Evolutionary conservation across 2,888 invertebrate genomes (phyloP).

Genomic region (Platycheirus rosarum): DNA sequence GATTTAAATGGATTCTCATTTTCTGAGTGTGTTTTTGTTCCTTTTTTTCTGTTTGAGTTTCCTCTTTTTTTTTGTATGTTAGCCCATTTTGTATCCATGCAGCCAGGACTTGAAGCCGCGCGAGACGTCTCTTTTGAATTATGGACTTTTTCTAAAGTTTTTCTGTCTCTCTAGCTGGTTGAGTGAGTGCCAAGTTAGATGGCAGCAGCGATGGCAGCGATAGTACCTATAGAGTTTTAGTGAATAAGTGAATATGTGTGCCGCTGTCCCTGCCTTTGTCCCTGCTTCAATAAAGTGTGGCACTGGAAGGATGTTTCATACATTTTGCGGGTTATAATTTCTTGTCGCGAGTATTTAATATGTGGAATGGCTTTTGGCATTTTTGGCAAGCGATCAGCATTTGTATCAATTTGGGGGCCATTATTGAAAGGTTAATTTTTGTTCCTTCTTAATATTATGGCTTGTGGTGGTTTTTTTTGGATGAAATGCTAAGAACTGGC

Average conservation of each 20-base stretch:
- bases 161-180: conserved; percentile 36
- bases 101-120: conserved; percentile 7
- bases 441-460: conserved; percentile 46
- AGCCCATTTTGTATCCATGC: not conserved
- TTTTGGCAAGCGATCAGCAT: conserved; percentile 70
- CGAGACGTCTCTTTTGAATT: conserved; percentile 60
- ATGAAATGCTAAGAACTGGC: not conserved
- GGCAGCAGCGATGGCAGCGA: conserved; percentile 54
- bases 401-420: conserved; percentile 73
- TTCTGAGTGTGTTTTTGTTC: conserved; percentile 21
- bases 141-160: conserved; percentile 68
- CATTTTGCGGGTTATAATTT: conserved; percentile 67
- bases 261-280: too few species aligned
- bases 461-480: not conserved
- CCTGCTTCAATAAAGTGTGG: conserved; percentile 33
- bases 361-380: conserved; percentile 73
- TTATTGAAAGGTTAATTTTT: conserved; percentile 74
- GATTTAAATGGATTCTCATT: conserved; percentile 65
- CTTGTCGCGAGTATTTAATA: conserved; percentile 74
- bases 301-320: conserved; percentile 64
- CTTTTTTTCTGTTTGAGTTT: not conserved
- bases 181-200: conserved; percentile 73
- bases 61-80: conserved; percentile 17
- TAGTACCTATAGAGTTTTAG: conserved; percentile 39
- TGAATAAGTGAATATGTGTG: conserved; percentile 54